Conservation (phyloP, 2,797 vertebrate species). For the Acanthopagrus latus region DNA sequence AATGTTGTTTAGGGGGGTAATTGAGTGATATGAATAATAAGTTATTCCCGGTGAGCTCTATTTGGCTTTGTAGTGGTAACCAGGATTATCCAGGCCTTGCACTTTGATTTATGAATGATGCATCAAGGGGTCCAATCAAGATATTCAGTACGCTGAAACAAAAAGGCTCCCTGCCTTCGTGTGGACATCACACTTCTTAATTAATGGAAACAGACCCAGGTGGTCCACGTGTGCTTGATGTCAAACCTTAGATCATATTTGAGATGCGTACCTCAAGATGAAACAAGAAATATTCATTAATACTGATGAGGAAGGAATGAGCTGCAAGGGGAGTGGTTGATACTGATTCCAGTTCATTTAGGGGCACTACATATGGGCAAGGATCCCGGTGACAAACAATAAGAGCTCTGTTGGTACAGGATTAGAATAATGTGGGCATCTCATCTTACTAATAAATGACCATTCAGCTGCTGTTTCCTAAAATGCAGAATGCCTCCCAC, state of each 20-base stretch:
- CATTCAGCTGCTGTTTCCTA: slow-evolving; percentile 53
- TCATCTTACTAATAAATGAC: slow-evolving; percentile 57
- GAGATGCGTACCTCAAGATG: slow-evolving; percentile 29
- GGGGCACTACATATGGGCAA: background rate
- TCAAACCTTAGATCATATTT: slow-evolving; percentile 51
- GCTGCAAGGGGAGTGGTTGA: background rate
- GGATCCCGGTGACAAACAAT: slow-evolving; percentile 27
- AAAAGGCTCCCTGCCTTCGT: slow-evolving; percentile 46
- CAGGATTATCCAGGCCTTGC: slow-evolving; percentile 47
- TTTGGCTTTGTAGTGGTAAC: slow-evolving; percentile 74
- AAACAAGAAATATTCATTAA: slow-evolving; percentile 45
- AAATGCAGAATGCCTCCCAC: slow-evolving; percentile 57
- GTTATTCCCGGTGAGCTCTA: slow-evolving; percentile 43
- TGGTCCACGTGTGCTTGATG: slow-evolving; percentile 43
- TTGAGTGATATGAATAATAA: slow-evolving; percentile 66
- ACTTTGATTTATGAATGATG: slow-evolving; percentile 75
- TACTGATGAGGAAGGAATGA: background rate
- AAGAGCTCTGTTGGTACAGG: slow-evolving; percentile 30
- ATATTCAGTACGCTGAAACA: slow-evolving; percentile 50
- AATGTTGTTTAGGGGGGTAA: slow-evolving; percentile 50
- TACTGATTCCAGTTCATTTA: background rate
- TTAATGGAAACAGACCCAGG: slow-evolving; percentile 57
- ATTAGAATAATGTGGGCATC: slow-evolving; percentile 48
- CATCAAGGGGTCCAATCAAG: slow-evolving; percentile 67
- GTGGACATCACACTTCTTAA: slow-evolving; percentile 52